Conservation (phyloP, 53 echinoderm and acorn worm species). For the Echinometra lucunter region DNA sequence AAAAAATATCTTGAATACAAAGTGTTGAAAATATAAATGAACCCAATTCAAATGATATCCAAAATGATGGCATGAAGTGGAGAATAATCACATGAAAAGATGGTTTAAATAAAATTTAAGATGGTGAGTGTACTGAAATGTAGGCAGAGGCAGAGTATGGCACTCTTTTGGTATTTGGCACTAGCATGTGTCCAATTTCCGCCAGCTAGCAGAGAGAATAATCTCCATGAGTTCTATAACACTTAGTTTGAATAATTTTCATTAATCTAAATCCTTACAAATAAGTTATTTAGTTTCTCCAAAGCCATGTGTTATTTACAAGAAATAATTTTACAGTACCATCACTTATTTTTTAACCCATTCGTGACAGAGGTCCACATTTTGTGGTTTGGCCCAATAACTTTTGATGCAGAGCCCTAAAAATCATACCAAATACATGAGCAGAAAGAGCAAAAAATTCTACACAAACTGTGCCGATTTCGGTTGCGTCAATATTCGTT, state of each 20-base stretch:
- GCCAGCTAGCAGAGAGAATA: not conserved
- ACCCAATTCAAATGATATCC: not conserved
- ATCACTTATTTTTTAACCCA: not conserved
- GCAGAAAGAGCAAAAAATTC: too few relatives aligned
- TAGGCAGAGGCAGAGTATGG: slow-evolving; percentile 29
- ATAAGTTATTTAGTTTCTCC: not conserved
- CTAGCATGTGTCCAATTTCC: not conserved
- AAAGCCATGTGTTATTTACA: not conserved
- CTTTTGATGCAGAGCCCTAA: too few relatives aligned
- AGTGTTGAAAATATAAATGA: not conserved
- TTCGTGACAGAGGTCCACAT: too few relatives aligned
- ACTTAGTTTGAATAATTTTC: not conserved
- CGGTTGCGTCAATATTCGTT: too few relatives aligned
- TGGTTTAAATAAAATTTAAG: not conserved
- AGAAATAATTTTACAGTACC: not conserved
- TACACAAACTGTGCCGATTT: too few relatives aligned
- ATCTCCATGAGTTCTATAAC: not conserved
- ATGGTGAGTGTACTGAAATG: not conserved
- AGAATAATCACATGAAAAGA: not conserved
- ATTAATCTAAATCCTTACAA: not conserved
- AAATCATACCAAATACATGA: too few relatives aligned
- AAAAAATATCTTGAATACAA: not conserved
- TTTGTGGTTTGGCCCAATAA: too few relatives aligned
- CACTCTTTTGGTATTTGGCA: not conserved
- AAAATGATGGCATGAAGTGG: not conserved